Evolutionary conservation across 2,888 invertebrate genomes (phyloP).

Genomic region (Drosophila anceps): DNA sequence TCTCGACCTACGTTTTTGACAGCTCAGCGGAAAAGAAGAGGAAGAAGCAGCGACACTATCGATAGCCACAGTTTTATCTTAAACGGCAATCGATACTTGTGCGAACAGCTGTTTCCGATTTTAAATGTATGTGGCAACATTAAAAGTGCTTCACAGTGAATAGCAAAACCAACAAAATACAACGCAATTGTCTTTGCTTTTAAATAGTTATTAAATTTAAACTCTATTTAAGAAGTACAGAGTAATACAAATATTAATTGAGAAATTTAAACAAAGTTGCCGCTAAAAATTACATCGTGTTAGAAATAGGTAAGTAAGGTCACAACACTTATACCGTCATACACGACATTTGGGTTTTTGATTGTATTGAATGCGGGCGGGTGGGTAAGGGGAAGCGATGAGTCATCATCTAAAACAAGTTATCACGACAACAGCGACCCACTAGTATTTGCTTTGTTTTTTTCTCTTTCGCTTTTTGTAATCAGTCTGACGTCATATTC

Average conservation of each 20-base stretch:
- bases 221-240: neutral
- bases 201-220: slow-evolving; percentile 9
- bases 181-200: slow-evolving; percentile 40
- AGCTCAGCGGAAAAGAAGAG: slow-evolving; percentile 83
- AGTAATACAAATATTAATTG: neutral
- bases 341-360: neutral
- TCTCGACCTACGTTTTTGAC: slow-evolving; percentile 83
- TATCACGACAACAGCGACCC: slow-evolving; percentile 52
- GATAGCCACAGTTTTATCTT: slow-evolving; percentile 16
- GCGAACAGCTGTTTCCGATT: slow-evolving; percentile 29
- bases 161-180: slow-evolving; percentile 29
- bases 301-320: slow-evolving; percentile 35
- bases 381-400: slow-evolving; percentile 34
- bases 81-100: slow-evolving; percentile 23
- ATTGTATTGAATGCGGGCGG: slow-evolving; percentile 8
- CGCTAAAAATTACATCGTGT: neutral
- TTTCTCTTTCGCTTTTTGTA: slow-evolving; percentile 32
- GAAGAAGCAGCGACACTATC: slow-evolving; percentile 45
- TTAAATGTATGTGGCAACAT: slow-evolving; percentile 38
- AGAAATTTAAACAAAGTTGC: neutral
- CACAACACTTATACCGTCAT: neutral
- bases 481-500: slow-evolving; percentile 71
- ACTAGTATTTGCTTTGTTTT: slow-evolving; percentile 24
- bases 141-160: slow-evolving; percentile 26
- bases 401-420: slow-evolving; percentile 64